Evolutionary conservation across 2,797 vertebrate species (phyloP).

Genomic region (Xerus rutilus): DNA sequence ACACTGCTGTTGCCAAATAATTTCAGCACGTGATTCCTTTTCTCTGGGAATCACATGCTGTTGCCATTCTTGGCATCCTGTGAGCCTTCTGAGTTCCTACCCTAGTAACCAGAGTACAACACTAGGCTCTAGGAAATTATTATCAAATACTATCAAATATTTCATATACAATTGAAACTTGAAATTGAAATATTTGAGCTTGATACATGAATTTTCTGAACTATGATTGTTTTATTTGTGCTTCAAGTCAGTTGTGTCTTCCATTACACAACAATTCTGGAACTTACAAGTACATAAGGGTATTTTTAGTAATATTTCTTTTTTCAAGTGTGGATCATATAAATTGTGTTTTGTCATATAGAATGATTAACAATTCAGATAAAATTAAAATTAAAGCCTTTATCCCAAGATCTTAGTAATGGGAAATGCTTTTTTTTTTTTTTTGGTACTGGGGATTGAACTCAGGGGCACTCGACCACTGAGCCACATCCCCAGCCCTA

Average conservation of each 20-base stretch:
- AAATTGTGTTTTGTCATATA: background rate
- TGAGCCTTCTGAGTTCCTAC: background rate
- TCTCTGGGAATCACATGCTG: background rate
- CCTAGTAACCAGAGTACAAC: background rate
- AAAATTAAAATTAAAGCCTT: slow-evolving; percentile 47
- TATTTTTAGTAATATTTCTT: background rate
- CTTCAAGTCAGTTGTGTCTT: background rate
- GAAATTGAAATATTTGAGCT: background rate
- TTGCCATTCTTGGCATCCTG: background rate
- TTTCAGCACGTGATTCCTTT: background rate
- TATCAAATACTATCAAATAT: background rate
- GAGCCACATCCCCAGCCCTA: too few relatives aligned
- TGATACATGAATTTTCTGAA: background rate
- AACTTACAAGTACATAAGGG: background rate
- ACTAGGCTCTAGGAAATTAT: background rate
- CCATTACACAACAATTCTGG: background rate
- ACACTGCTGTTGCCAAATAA: background rate
- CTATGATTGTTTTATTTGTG: background rate
- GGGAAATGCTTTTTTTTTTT: background rate
- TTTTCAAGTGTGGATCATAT: background rate
- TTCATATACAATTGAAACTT: background rate
- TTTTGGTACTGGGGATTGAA: too few relatives aligned
- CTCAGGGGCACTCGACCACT: too few relatives aligned
- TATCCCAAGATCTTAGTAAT: slow-evolving; percentile 6
- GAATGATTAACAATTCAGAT: background rate